Percentiles rank a stretch among this genome's conserved stretches.
These are phyloP conservation scores for Heliothis subflexa DNA, from an alignment of 1,140 invertebrate genomes.

Conservation along the genomic window DNA sequence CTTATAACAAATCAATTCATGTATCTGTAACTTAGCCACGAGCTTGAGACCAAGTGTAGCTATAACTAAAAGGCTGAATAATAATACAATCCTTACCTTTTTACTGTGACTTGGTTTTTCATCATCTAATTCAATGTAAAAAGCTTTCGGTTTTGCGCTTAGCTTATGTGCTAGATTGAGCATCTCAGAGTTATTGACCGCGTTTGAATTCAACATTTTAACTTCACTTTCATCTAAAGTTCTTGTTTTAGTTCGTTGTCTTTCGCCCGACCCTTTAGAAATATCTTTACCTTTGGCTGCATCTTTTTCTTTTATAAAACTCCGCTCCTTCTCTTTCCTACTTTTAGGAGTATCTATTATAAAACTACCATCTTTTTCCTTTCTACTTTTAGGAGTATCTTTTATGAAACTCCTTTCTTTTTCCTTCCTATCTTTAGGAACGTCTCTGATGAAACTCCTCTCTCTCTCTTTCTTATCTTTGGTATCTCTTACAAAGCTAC, in stretches of 20 bases:
- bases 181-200: conserved; percentile 72
- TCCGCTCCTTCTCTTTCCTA: not conserved
- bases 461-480: conserved; percentile 6
- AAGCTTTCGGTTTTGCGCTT: conserved; percentile 77
- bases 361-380: not conserved
- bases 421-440: conserved; percentile 40
- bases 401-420: conserved; percentile 15
- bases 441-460: conserved; percentile 33
- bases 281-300: not conserved
- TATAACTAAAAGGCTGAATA: not conserved
- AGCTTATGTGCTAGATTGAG: conserved; percentile 67
- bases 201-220: conserved; percentile 73
- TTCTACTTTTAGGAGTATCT: not conserved
- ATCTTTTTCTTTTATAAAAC: conserved; percentile 33
- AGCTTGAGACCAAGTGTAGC: no score
- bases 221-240: conserved; percentile 81
- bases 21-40: no score
- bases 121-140: conserved; percentile 74
- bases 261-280: conserved; percentile 41
- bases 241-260: conserved; percentile 75
- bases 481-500: conserved; percentile 28
- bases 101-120: conserved; percentile 27
- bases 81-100: not conserved
- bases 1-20: not conserved
- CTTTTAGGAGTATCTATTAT: not conserved